Evolutionary conservation across 2,888 invertebrate species (phyloP), one percentile per base, ranked within the genome.

Genomic region (Drosophila antonietae): DNA sequence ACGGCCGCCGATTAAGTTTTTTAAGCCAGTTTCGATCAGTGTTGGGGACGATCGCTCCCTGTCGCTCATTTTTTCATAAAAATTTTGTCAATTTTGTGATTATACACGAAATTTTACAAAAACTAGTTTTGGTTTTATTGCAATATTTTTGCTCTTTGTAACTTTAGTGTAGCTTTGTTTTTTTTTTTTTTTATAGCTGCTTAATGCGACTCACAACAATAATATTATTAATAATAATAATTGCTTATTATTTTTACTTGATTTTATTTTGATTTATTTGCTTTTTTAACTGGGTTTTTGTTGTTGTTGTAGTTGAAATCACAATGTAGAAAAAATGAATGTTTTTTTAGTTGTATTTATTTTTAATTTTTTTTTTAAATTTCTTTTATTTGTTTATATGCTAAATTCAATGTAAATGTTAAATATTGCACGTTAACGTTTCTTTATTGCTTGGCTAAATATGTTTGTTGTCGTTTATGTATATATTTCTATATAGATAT

Each of bases 1-100:
- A 93, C 96, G 96, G 93, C 96, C 95, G 86, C 93, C 93, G 93
- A 97, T 95, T 94, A 96, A 95, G 91, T 96, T 96, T 95, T 97
- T 96, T 93, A 93, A 92, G 94, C 96, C 96, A 94, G 96, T 96
- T 95, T 97, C 96, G 94, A 96, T 95, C 93, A 97, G 95, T 95
- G 96, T 96, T 93, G 96, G 96, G 94, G 96, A 97, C 94, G 95
- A 95, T 94, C 96, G 96, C 95, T 96, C 96, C 95, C 96, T 96
- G 95, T 96, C 96, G 94, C 96, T 96, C 97, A 97, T 97, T 93
- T 93, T 93, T 85, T 93, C 92, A 93, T 93, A 92, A 90, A 92
- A 90, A 91, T 89, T 67, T 90, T 85, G 80, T 61, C 77, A 86
- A 65, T 83, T 87, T 89, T 84, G 83, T 90, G 90, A 89, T 88